These are phyloP conservation scores for Parotocinclus haroldoi DNA, from an alignment of 2,797 vertebrate genomes.

Conservation along the genomic window DNA sequence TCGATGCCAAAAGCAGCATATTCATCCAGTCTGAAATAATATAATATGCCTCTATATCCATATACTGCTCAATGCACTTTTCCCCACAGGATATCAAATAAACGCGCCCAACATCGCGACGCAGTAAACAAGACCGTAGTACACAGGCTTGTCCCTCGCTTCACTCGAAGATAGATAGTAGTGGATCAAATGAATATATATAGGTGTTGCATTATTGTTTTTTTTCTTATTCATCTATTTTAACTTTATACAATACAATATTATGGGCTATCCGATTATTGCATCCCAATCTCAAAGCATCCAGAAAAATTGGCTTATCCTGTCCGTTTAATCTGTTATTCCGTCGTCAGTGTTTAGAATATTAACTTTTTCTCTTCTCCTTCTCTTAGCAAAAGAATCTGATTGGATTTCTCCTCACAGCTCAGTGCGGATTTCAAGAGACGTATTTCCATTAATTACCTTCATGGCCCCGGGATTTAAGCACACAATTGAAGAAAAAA, in stretches of 20 bases:
- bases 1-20: slow-evolving; percentile 22
- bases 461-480: slow-evolving; percentile 30
- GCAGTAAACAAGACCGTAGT: slow-evolving; percentile 6
- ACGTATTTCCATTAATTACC: slow-evolving; percentile 55
- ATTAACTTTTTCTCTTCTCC: slow-evolving; percentile 65
- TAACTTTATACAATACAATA: too few species aligned
- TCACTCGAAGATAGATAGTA: slow-evolving; percentile 24
- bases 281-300: background rate
- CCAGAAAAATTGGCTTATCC: background rate
- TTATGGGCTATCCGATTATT: too few species aligned
- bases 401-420: slow-evolving; percentile 96
- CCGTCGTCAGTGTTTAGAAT: slow-evolving; percentile 4
- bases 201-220: too few species aligned
- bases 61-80: slow-evolving; percentile 25
- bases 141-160: slow-evolving; percentile 46
- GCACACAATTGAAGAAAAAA: background rate
- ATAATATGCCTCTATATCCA: slow-evolving; percentile 19
- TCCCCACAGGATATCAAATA: slow-evolving; percentile 11
- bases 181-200: too few species aligned
- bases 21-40: slow-evolving; percentile 18
- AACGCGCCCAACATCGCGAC: slow-evolving; percentile 22
- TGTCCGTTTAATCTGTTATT: slow-evolving; percentile 15
- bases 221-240: too few species aligned
- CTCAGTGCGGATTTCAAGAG: slow-evolving; percentile 85
- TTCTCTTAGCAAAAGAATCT: slow-evolving; percentile 65